A percentile compares a stretch with the other conserved stretches of the same genome.
phyloP scores from a whole-genome alignment of 2,888 invertebrate species.

The Cryptophagus acutangulus region DNA sequence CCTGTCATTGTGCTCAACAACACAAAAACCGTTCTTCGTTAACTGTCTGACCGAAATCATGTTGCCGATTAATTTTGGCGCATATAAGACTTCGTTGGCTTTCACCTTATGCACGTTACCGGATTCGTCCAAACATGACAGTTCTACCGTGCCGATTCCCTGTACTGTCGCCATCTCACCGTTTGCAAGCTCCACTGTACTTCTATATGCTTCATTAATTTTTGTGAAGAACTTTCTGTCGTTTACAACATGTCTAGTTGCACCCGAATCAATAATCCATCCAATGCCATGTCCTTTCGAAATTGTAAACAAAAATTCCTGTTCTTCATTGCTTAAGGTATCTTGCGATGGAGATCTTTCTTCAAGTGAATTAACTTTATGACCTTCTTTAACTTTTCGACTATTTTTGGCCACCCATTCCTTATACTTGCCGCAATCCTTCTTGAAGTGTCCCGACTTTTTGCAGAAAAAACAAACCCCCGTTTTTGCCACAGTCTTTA shows the following conservation, averaged over 20 bases:
- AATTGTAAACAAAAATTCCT: background rate
- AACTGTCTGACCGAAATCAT: background rate
- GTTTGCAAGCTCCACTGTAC: background rate
- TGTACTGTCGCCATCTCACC: background rate
- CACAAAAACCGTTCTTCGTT: background rate
- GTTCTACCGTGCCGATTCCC: background rate
- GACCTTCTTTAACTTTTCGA: background rate
- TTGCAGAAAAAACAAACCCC: background rate
- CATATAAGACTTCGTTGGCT: background rate
- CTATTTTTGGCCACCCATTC: too few species aligned
- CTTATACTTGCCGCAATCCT: background rate
- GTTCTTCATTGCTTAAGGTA: background rate
- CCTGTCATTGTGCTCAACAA: background rate
- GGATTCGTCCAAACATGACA: background rate
- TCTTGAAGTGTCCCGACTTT: background rate
- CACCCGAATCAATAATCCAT: conserved; percentile 1
- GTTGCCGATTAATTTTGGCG: background rate
- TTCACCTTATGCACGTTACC: background rate
- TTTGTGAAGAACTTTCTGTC: background rate
- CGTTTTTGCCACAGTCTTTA: background rate
- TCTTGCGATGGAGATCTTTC: background rate
- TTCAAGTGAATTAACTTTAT: background rate
- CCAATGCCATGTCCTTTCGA: too few species aligned
- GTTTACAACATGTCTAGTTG: background rate
- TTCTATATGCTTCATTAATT: background rate